These are phyloP conservation scores for Puntigrus tetrazona DNA, from an alignment of 2,113 vertebrate genomes.

Conservation along the genomic window DNA sequence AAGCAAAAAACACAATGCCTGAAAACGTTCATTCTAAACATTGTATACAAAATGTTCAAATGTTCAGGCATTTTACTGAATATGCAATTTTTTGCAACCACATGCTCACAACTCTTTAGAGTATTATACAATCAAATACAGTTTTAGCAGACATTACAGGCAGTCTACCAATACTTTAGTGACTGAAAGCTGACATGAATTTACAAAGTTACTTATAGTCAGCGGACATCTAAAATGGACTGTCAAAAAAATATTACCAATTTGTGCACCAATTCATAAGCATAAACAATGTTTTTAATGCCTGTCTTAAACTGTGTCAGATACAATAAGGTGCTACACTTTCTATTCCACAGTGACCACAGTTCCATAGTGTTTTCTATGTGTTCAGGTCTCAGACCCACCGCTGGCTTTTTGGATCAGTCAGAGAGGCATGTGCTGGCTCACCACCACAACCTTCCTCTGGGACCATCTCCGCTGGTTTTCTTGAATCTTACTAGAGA, in stretches of 20 bases:
- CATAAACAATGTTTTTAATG: neutral
- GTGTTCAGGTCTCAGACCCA: constrained; percentile 58
- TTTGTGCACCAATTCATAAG: neutral
- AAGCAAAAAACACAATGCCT: neutral
- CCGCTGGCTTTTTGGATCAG: constrained; percentile 52
- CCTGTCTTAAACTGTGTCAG: no score
- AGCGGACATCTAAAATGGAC: neutral
- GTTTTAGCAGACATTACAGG: neutral
- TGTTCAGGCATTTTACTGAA: neutral
- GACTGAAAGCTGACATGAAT: no score
- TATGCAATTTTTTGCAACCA: no score
- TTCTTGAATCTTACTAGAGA: constrained; percentile 93
- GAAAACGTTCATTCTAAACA: neutral
- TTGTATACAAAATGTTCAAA: neutral
- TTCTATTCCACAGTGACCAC: constrained; percentile 76
- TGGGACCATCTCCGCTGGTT: constrained; percentile 74
- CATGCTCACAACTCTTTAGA: no score
- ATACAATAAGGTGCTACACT: neutral
- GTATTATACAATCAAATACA: neutral
- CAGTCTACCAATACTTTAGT: neutral
- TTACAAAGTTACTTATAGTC: no score
- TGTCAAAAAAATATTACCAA: neutral
- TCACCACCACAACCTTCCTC: constrained; percentile 62
- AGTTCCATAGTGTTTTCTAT: constrained; percentile 76
- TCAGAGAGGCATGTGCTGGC: constrained; percentile 41